Evolutionary conservation across 2,797 vertebrate genomes (phyloP).

Genomic region (Myotis myotis): DNA sequence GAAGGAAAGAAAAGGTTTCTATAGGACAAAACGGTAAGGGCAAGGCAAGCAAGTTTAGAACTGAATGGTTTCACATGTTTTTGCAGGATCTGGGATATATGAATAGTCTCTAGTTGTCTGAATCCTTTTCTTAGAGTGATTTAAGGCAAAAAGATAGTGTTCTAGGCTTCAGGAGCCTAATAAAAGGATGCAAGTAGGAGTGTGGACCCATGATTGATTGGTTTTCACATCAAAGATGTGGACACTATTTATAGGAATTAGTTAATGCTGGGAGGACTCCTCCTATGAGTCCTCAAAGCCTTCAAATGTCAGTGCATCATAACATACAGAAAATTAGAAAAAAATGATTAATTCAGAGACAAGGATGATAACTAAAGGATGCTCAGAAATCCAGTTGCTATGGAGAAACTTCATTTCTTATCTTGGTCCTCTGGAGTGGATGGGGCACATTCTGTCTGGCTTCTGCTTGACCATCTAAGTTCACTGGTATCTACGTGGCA

Average conservation of each 20-base stretch:
- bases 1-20: background rate
- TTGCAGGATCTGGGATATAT: background rate
- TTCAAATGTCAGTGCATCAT: background rate
- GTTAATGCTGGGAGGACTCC: rapidly evolving
- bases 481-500: background rate
- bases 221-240: background rate
- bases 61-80: background rate
- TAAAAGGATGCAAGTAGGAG: background rate
- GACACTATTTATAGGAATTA: background rate
- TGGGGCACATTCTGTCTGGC: background rate
- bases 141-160: background rate
- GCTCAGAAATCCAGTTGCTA: background rate
- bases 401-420: background rate
- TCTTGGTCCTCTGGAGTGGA: background rate
- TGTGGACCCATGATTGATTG: background rate
- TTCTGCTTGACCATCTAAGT: background rate
- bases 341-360: background rate
- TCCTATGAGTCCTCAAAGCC: background rate
- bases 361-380: too few relatives aligned
- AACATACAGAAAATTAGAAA: background rate
- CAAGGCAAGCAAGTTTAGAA: background rate
- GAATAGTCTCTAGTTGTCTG: background rate
- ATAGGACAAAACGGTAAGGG: background rate
- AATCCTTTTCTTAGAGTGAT: background rate
- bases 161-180: background rate